phyloP scores from a whole-genome alignment of 2,113 vertebrate genomes.

The Lutjanus erythropterus region DNA sequence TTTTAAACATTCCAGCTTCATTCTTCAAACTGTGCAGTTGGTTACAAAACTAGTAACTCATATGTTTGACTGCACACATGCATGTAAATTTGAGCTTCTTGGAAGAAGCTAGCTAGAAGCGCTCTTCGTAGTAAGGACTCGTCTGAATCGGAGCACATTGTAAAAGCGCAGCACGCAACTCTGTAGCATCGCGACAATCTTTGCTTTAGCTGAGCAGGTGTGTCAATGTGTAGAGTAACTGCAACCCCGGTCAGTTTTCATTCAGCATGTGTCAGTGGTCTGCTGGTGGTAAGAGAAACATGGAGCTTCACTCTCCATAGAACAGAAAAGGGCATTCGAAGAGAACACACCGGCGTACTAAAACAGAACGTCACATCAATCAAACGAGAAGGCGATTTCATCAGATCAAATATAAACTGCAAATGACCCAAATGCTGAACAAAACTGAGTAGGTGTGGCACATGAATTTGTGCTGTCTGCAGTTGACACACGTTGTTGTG shows the following conservation, averaged over 20 bases:
- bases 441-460: conserved; percentile 66
- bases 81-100: conserved; percentile 58
- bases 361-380: conserved; percentile 23
- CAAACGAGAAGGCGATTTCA: conserved; percentile 38
- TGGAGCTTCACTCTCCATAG: conserved; percentile 58
- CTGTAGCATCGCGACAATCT: conserved; percentile 53
- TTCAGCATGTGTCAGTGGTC: conserved; percentile 81
- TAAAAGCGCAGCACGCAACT: conserved; percentile 65
- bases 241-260: conserved; percentile 71
- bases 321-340: conserved; percentile 58
- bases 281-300: conserved; percentile 83
- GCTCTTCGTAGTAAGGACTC: conserved; percentile 50
- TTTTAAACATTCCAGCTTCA: conserved; percentile 68
- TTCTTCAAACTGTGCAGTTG: conserved; percentile 58
- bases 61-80: conserved; percentile 62
- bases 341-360: not conserved
- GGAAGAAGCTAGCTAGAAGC: conserved; percentile 65
- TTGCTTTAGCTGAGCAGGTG: conserved; percentile 53
- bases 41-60: conserved; percentile 41
- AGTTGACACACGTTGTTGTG: conserved; percentile 73
- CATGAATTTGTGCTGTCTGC: conserved; percentile 64
- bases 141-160: conserved; percentile 49
- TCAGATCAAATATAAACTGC: conserved; percentile 56
- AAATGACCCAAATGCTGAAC: conserved; percentile 74
- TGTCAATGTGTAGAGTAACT: conserved; percentile 52